A percentile compares a stretch with the other conserved stretches of the same genome.
These are phyloP conservation scores for Coremacera marginata DNA, from an alignment of 2,888 invertebrate species.

Conservation along the genomic window DNA sequence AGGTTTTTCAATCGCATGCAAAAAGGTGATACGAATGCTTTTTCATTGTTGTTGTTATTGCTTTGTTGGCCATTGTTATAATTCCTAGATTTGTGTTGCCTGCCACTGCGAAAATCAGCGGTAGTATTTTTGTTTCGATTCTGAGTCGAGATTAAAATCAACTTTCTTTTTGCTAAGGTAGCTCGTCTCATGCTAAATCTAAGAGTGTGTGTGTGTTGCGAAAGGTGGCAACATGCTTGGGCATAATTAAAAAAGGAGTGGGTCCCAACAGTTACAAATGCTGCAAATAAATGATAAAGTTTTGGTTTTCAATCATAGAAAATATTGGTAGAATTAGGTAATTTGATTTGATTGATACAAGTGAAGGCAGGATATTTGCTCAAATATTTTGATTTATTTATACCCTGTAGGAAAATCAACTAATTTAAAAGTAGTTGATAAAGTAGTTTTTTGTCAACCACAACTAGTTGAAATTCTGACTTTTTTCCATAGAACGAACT, in stretches of 20 bases:
- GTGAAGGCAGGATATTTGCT: too few relatives aligned
- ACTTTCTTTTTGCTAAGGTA: not conserved
- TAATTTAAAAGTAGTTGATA: too few relatives aligned
- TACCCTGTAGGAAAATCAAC: too few relatives aligned
- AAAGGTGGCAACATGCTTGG: not conserved
- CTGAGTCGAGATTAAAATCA: not conserved
- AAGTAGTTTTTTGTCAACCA: too few relatives aligned
- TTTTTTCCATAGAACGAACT: too few relatives aligned
- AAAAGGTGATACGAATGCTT: not conserved
- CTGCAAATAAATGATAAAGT: not conserved
- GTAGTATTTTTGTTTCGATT: not conserved
- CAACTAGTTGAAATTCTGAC: too few relatives aligned
- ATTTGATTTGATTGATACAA: not conserved
- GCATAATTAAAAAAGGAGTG: not conserved
- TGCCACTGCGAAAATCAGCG: not conserved
- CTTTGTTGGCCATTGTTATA: constrained; percentile 11
- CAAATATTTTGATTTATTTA: too few relatives aligned
- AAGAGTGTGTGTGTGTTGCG: not conserved
- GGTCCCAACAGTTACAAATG: not conserved
- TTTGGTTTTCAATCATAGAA: not conserved
- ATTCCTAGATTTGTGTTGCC: constrained; percentile 2
- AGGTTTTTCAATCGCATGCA: constrained; percentile 13
- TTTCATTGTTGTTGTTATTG: not conserved
- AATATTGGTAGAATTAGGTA: not conserved
- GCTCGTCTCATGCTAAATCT: not conserved